Conservation (phyloP, 2,113 vertebrate genomes). For the Tympanuchus pallidicinctus region DNA sequence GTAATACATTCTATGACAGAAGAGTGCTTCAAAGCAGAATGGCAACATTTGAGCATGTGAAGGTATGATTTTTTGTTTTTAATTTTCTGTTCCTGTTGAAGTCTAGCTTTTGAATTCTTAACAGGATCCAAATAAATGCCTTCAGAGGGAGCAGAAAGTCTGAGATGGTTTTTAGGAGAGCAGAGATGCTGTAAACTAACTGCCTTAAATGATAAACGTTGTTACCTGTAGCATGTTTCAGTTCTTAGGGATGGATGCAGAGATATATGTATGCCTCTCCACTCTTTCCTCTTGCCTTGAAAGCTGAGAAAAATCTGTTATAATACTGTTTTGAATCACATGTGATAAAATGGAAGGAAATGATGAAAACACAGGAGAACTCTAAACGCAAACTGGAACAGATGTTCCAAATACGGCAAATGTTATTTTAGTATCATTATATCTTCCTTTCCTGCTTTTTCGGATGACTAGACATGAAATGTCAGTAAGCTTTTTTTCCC, state of each 20-base stretch:
- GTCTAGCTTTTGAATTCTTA: neutral
- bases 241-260: fast-evolving
- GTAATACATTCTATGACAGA: neutral
- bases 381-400: constrained; percentile 18
- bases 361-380: neutral
- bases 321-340: neutral
- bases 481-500: neutral
- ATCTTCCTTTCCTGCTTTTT: neutral
- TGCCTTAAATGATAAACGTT: neutral
- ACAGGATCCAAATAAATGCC: neutral
- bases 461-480: neutral
- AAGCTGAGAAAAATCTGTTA: neutral
- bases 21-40: neutral
- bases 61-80: neutral
- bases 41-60: neutral
- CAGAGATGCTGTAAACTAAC: neutral
- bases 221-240: neutral
- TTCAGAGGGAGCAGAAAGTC: neutral
- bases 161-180: neutral
- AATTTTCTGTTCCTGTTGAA: neutral
- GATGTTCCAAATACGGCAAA: constrained; percentile 36
- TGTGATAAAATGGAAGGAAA: neutral
- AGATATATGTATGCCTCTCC: neutral
- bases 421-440: constrained; percentile 27
- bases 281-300: neutral